Conservation (phyloP, 2,888 invertebrate genomes). For the Onthophagus sagittarius region DNA sequence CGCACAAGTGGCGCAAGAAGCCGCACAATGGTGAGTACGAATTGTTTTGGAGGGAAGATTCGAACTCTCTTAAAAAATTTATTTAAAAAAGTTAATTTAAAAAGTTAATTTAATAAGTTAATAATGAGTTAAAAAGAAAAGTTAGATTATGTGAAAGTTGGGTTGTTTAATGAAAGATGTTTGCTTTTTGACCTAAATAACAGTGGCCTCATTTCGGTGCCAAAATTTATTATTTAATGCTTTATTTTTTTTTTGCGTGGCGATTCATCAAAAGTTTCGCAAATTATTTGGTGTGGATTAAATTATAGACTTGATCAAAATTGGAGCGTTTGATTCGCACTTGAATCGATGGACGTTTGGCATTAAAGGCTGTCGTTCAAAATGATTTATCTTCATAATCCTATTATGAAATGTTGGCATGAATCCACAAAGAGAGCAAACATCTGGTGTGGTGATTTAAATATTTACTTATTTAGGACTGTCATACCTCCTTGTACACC, state of each 20-base stretch:
- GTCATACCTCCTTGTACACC: too few relatives aligned
- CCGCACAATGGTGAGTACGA: conserved; percentile 42
- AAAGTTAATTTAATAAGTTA: too few relatives aligned
- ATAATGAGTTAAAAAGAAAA: too few relatives aligned
- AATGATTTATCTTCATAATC: background rate
- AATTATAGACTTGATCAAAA: background rate
- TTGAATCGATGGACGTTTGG: background rate
- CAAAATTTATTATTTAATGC: too few relatives aligned
- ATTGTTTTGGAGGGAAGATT: background rate
- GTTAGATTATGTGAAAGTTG: background rate
- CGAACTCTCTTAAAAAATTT: background rate
- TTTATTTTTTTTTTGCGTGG: background rate
- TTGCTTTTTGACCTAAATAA: background rate
- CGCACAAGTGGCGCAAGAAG: conserved; percentile 44
- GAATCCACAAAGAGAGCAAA: background rate
- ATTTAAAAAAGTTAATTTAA: too few relatives aligned
- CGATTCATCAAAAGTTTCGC: background rate
- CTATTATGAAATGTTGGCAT: background rate
- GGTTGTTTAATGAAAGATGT: background rate
- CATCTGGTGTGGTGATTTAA: background rate
- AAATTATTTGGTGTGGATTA: background rate
- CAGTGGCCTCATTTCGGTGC: too few relatives aligned
- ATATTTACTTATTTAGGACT: background rate
- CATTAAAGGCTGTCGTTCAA: background rate
- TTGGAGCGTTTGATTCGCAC: background rate